phyloP scores from a whole-genome alignment of 2,113 vertebrate genomes.

The Natator depressus region DNA sequence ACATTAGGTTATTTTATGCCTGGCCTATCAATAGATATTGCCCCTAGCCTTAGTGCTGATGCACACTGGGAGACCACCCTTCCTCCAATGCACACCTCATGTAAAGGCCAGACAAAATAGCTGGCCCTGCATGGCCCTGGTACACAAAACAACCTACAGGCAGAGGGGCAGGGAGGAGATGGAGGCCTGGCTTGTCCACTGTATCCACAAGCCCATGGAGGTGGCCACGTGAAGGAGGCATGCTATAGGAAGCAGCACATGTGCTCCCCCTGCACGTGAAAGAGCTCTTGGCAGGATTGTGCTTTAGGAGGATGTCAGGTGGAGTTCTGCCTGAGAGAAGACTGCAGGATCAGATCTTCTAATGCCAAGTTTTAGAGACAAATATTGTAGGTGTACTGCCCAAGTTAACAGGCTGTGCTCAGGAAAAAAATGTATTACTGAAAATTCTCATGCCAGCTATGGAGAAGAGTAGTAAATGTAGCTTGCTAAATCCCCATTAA shows the following conservation, averaged over 20 bases:
- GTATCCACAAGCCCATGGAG: not conserved
- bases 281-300: not conserved
- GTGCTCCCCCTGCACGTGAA: not conserved
- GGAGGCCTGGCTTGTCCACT: not conserved
- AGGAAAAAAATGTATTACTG: not conserved
- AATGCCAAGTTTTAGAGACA: not conserved
- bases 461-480: not conserved
- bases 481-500: not conserved
- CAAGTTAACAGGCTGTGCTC: not conserved
- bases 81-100: not conserved
- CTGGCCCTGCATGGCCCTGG: not conserved
- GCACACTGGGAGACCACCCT: not conserved
- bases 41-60: not conserved
- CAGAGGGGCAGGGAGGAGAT: not conserved
- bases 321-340: not conserved
- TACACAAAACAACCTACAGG: not conserved
- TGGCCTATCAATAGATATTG: not conserved
- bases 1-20: constrained; percentile 56
- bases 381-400: not conserved
- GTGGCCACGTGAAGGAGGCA: not conserved
- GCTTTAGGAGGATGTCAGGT: not conserved
- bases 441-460: not conserved
- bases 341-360: not conserved
- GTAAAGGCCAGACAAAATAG: not conserved
- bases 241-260: not conserved